Percentiles rank a stretch among this genome's conserved stretches.
Conservation (phyloP, 2,797 vertebrate species). For the Rhynchotus rufescens region DNA sequence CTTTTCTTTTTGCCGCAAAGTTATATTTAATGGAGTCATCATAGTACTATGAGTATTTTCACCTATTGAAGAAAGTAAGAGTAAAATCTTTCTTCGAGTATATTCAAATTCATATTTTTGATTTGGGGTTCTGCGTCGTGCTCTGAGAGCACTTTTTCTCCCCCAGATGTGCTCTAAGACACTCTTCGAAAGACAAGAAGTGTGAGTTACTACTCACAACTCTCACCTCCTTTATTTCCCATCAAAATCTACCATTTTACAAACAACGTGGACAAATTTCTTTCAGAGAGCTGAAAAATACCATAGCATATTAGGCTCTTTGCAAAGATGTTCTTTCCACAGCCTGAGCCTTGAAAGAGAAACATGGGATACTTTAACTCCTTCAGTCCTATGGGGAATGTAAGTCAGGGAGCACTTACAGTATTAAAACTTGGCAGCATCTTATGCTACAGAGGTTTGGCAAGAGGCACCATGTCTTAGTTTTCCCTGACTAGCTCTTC, state of each 20-base stretch:
- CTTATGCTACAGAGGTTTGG: not conserved
- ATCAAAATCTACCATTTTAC: not conserved
- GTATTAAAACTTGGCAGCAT: not conserved
- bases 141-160: not conserved
- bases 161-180: not conserved
- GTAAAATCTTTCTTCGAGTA: not conserved
- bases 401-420: not conserved
- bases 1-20: not conserved
- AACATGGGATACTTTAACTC: not conserved
- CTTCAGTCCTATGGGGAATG: not conserved
- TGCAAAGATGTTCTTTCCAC: not conserved
- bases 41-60: not conserved
- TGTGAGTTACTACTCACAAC: not conserved
- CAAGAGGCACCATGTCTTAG: not conserved
- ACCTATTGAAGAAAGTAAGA: not conserved
- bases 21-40: not conserved
- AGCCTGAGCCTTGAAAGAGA: not conserved
- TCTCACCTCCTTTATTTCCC: not conserved
- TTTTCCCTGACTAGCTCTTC: not conserved
- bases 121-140: not conserved
- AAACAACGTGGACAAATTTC: not conserved
- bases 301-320: not conserved
- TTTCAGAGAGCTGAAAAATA: not conserved
- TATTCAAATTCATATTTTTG: not conserved
- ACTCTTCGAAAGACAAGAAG: not conserved